Evolutionary conservation across 1,140 invertebrate genomes (phyloP).

Genomic region (Drosophila arizonae): DNA sequence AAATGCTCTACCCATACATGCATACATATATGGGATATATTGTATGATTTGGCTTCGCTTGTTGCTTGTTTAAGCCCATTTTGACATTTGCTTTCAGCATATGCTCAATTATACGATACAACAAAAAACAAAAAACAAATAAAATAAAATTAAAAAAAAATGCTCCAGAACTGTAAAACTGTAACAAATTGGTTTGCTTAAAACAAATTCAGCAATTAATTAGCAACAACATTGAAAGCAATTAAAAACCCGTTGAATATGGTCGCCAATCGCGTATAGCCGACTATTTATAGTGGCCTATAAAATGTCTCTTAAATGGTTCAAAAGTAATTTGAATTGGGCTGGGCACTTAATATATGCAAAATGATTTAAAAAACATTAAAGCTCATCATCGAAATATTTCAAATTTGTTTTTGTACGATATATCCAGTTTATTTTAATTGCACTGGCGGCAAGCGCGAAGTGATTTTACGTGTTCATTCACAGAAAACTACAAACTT

Average conservation of each 20-base stretch:
- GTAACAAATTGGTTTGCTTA: background rate
- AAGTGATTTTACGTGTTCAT: too few relatives aligned
- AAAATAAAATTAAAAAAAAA: background rate
- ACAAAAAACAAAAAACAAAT: background rate
- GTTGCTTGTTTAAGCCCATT: too few relatives aligned
- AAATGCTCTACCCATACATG: too few relatives aligned
- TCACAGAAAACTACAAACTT: too few relatives aligned
- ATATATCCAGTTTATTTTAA: background rate
- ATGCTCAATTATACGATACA: background rate
- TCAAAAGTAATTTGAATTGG: background rate
- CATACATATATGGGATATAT: too few relatives aligned
- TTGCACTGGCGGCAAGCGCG: background rate
- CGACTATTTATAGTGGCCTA: background rate
- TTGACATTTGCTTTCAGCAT: background rate
- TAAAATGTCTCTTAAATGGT: background rate
- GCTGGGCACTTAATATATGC: background rate
- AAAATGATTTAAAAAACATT: background rate
- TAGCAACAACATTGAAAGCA: background rate
- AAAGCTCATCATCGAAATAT: background rate
- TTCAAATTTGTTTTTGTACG: background rate
- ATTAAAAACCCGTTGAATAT: conserved; percentile 3
- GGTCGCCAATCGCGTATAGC: background rate
- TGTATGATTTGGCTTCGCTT: too few relatives aligned
- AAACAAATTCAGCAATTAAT: conserved; percentile 3
- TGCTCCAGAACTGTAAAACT: background rate